phyloP scores from a whole-genome alignment of 2,888 invertebrate genomes.

The Nephrotoma appendiculata region DNA sequence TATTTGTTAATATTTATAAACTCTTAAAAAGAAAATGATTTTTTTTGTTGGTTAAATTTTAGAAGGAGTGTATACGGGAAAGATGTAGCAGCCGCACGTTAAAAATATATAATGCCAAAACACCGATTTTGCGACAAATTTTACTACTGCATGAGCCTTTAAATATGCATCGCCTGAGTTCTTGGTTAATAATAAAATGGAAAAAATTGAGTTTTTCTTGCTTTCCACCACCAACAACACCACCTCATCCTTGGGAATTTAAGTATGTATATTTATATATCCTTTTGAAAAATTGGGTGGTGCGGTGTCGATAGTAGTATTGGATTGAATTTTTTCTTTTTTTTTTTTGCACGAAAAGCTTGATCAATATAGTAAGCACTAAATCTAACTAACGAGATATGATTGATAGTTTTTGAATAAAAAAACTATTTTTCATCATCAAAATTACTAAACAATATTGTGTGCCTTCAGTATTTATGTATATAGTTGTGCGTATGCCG shows the following conservation, averaged over 20 bases:
- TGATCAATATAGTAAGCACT: neutral
- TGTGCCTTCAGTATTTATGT: neutral
- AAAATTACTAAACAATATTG: neutral
- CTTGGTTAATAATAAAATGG: neutral
- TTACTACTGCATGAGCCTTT: neutral
- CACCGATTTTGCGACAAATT: neutral
- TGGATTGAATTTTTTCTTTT: neutral
- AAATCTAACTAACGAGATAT: neutral
- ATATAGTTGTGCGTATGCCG: neutral
- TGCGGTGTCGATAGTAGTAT: neutral
- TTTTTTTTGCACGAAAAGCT: neutral
- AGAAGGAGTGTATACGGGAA: neutral
- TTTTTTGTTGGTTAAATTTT: neutral
- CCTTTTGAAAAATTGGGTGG: neutral
- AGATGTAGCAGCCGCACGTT: neutral
- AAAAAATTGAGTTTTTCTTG: neutral
- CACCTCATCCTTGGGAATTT: neutral
- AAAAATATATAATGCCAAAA: neutral
- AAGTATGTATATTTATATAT: neutral
- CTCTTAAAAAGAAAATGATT: neutral
- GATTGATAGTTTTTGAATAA: neutral
- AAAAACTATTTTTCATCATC: neutral
- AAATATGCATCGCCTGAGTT: neutral
- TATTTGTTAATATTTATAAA: neutral
- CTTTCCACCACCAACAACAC: neutral